Evolutionary conservation across 1,140 invertebrate species (phyloP).

Genomic region (Euwallacea similis): DNA sequence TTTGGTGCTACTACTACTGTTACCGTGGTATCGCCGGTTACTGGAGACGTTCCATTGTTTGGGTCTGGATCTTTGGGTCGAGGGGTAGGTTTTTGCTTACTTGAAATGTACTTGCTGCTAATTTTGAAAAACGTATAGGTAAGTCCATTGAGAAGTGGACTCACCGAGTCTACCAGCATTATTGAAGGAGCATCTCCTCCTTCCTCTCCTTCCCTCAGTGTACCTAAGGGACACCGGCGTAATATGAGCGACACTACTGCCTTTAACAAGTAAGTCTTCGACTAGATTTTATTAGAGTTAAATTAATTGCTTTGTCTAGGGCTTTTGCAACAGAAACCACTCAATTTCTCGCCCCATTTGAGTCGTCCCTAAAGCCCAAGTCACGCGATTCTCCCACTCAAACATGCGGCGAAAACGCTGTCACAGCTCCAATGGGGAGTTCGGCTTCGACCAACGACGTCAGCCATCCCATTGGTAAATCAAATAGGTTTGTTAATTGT

Average conservation of each 20-base stretch:
- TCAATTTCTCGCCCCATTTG: slow-evolving; percentile 76
- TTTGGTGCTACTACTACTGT: slow-evolving; percentile 26
- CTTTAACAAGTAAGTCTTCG: slow-evolving; percentile 71
- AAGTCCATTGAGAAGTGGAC: slow-evolving; percentile 36
- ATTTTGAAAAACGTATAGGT: neutral
- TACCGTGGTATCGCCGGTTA: slow-evolving; percentile 42
- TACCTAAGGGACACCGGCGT: slow-evolving; percentile 66
- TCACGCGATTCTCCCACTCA: slow-evolving; percentile 50
- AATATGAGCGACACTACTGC: slow-evolving; percentile 87
- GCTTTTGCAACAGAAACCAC: slow-evolving; percentile 74
- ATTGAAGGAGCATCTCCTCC: slow-evolving; percentile 55
- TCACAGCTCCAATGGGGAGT: slow-evolving; percentile 45
- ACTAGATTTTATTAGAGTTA: neutral
- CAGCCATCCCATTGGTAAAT: slow-evolving; percentile 48
- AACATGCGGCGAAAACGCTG: slow-evolving; percentile 30
- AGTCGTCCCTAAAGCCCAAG: slow-evolving; percentile 64
- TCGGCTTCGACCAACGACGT: slow-evolving; percentile 50
- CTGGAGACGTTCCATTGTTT: slow-evolving; percentile 43
- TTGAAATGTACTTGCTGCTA: no score
- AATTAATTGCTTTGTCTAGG: slow-evolving; percentile 51
- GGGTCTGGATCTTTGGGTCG: slow-evolving; percentile 38
- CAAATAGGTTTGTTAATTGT: neutral
- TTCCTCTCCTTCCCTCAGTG: slow-evolving; percentile 57
- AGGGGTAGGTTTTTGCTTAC: slow-evolving; percentile 13
- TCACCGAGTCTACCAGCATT: slow-evolving; percentile 51